Percentiles rank a stretch among this genome's conserved stretches.
Conservation (phyloP, 1,140 invertebrate genomes). For the Brachionus calyciflorus region DNA sequence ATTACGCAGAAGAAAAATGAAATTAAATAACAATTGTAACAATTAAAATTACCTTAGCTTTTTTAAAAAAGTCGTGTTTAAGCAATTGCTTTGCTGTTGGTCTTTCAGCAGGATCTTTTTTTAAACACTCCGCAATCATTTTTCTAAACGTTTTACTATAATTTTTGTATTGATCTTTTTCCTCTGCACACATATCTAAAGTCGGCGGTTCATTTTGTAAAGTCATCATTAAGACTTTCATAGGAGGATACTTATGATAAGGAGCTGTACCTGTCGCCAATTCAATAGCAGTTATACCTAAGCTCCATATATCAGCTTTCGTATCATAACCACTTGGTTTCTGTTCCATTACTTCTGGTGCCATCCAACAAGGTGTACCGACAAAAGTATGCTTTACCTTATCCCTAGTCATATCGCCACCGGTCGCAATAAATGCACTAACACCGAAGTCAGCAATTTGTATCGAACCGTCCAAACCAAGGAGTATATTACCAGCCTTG, state of each 20-base stretch:
- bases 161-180: slow-evolving; percentile 94
- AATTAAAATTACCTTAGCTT: slow-evolving; percentile 72
- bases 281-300: slow-evolving; percentile 97
- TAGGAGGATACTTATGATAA: slow-evolving; percentile 97
- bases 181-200: slow-evolving; percentile 87
- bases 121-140: slow-evolving; percentile 87
- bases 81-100: slow-evolving; percentile 94
- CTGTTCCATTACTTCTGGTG: slow-evolving; percentile 99
- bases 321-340: slow-evolving; percentile 66
- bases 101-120: slow-evolving; percentile 85
- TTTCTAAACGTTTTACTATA: slow-evolving; percentile 89
- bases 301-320: slow-evolving; percentile 99
- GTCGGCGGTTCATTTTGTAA: slow-evolving; percentile 96
- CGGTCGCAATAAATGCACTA: slow-evolving; percentile 82
- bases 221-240: slow-evolving; percentile 96
- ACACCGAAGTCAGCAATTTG: slow-evolving; percentile 72
- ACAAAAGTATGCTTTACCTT: slow-evolving; percentile 94
- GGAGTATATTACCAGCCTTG: slow-evolving; percentile 94
- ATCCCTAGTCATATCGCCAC: slow-evolving; percentile 78
- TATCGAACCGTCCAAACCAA: slow-evolving; percentile 95
- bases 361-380: slow-evolving; percentile 98
- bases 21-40: no score
- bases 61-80: slow-evolving; percentile 98
- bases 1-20: no score
- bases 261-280: slow-evolving; percentile 96